Conservation (phyloP, 2,888 invertebrate genomes). For the Eupithecia tripunctaria region DNA sequence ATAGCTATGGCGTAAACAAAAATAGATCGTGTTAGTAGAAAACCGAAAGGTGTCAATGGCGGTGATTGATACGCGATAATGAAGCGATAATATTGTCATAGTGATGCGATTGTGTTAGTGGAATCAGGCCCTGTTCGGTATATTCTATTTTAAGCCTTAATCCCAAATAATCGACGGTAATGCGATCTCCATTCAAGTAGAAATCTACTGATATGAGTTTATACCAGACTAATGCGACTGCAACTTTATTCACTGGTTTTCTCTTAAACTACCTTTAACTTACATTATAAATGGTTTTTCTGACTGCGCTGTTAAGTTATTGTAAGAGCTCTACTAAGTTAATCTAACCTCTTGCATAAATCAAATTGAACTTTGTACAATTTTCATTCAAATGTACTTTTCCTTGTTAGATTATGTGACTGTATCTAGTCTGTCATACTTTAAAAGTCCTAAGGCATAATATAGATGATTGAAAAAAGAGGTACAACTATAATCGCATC, state of each 20-base stretch:
- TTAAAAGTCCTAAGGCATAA: neutral
- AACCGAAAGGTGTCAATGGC: too few species aligned
- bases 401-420: neutral
- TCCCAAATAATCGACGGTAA: neutral
- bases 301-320: neutral
- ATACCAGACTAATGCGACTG: slow-evolving; percentile 49
- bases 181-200: slow-evolving; percentile 46
- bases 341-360: neutral
- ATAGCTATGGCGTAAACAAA: too few species aligned
- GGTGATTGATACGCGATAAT: too few species aligned
- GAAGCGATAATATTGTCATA: too few species aligned
- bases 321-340: neutral
- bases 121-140: too few species aligned
- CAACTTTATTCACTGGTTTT: slow-evolving; percentile 43
- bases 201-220: slow-evolving; percentile 61
- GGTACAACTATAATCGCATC: too few species aligned
- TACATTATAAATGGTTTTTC: neutral
- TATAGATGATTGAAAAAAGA: neutral
- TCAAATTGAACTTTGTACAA: neutral
- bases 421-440: neutral
- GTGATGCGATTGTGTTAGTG: too few species aligned
- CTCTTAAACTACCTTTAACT: slow-evolving; percentile 1
- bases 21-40: too few species aligned
- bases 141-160: neutral
- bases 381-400: too few species aligned